Conservation (phyloP, 2,113 vertebrate species). For the Natator depressus region DNA sequence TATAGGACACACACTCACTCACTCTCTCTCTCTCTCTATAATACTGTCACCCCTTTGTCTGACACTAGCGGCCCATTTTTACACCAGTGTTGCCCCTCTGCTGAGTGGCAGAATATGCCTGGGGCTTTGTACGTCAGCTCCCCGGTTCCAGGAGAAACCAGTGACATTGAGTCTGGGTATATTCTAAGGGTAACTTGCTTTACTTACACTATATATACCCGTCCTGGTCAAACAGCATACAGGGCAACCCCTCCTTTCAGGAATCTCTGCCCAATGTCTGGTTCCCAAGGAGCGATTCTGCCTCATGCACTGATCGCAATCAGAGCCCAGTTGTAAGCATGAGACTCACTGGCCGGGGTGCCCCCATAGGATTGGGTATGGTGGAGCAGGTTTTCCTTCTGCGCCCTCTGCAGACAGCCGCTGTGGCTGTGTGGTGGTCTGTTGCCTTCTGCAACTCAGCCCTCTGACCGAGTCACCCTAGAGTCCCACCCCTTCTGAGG, state of each 20-base stretch:
- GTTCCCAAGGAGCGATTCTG: neutral
- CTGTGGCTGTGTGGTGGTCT: no score
- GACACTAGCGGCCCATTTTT: accelerated
- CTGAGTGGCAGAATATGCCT: neutral
- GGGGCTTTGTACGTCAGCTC: neutral
- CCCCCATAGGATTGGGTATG: no score
- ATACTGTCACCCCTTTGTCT: neutral
- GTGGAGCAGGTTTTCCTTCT: no score
- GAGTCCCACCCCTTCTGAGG: no score
- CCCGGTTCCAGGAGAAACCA: neutral
- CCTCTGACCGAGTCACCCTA: no score
- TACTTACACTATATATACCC: neutral
- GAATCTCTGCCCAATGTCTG: neutral
- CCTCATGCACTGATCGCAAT: neutral
- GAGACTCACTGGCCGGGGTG: no score
- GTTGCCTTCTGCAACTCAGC: no score
- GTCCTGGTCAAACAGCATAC: accelerated
- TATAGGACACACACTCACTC: accelerated
- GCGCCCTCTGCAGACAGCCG: no score
- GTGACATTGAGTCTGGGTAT: neutral
- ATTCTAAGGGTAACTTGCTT: neutral
- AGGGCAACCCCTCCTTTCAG: neutral
- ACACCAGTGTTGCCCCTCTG: neutral
- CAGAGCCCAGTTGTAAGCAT: neutral
- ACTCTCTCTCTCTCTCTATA: no score